phyloP scores from a whole-genome alignment of 2,888 invertebrate species.

The Nemotelus pantherinus region DNA sequence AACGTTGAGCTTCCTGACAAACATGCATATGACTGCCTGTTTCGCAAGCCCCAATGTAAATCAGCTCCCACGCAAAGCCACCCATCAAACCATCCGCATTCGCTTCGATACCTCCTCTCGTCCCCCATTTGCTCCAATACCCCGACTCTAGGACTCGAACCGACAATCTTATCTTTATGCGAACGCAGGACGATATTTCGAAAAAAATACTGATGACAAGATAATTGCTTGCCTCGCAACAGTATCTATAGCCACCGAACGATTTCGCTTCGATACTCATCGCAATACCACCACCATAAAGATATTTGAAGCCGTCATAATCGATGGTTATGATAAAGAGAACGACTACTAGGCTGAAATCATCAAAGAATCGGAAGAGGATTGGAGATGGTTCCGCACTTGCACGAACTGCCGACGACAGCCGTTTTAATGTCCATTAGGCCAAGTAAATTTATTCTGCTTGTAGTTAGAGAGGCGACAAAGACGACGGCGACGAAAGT shows the following conservation, averaged over 20 bases:
- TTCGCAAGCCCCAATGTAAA: too few species aligned
- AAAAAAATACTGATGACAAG: conserved; percentile 34
- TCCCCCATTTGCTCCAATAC: too few species aligned
- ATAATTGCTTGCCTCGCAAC: conserved; percentile 41
- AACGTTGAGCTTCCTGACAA: too few species aligned
- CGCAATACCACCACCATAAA: conserved; percentile 15
- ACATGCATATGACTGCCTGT: too few species aligned
- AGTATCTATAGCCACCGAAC: conserved; percentile 18
- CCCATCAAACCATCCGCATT: too few species aligned
- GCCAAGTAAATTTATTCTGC: too few species aligned
- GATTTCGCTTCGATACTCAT: conserved; percentile 18
- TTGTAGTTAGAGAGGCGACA: too few species aligned
- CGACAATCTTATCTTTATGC: conserved; percentile 22
- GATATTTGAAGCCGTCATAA: conserved; percentile 28
- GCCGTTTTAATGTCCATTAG: too few species aligned
- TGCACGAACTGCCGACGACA: too few species aligned
- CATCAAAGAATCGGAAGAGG: background rate
- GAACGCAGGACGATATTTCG: conserved; percentile 23
- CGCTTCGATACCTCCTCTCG: too few species aligned
- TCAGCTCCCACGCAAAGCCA: too few species aligned
- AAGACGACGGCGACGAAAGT: too few species aligned
- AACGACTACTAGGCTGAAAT: background rate
- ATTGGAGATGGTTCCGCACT: background rate
- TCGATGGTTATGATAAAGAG: background rate
- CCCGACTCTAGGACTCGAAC: background rate